Evolutionary conservation across 2,797 vertebrate genomes (phyloP).

Genomic region (Ataeniobius toweri): DNA sequence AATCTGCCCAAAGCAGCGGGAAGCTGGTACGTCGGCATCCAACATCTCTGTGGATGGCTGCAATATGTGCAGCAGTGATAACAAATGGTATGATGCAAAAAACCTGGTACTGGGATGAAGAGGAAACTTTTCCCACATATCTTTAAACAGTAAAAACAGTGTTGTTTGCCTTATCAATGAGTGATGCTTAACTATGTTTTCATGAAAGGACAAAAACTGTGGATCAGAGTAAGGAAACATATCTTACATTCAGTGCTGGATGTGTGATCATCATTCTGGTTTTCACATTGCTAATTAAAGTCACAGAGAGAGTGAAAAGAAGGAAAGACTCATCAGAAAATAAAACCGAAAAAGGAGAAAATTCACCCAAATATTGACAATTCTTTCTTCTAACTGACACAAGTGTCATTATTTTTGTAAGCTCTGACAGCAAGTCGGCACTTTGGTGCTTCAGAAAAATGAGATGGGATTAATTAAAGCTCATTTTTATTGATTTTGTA

Average conservation of each 20-base stretch:
- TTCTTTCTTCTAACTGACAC: slow-evolving; percentile 35
- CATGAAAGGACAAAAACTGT: slow-evolving; percentile 18
- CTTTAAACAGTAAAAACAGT: slow-evolving; percentile 27
- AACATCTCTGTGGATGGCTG: slow-evolving; percentile 52
- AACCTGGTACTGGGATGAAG: slow-evolving; percentile 34
- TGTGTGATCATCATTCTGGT: slow-evolving; percentile 14
- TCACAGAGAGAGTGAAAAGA: neutral
- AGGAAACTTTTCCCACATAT: slow-evolving; percentile 22
- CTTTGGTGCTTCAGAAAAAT: slow-evolving; percentile 31
- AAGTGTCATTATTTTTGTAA: slow-evolving; percentile 38
- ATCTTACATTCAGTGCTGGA: slow-evolving; percentile 1
- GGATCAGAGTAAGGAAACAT: slow-evolving; percentile 11
- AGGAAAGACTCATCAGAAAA: slow-evolving; percentile 3
- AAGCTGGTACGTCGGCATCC: slow-evolving; percentile 44
- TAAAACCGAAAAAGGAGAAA: neutral
- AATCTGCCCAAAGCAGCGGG: slow-evolving; percentile 71
- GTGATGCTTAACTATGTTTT: slow-evolving; percentile 27
- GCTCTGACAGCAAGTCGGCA: slow-evolving; percentile 30
- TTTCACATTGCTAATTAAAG: slow-evolving; percentile 1
- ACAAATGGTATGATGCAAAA: slow-evolving; percentile 53
- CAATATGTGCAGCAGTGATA: slow-evolving; percentile 69
- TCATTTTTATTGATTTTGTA: neutral
- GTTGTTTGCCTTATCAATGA: slow-evolving; percentile 28
- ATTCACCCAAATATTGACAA: slow-evolving; percentile 45
- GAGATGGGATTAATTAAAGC: slow-evolving; percentile 17